Conservation (phyloP, 2,888 invertebrate species). For the Athrips mouffetella region DNA sequence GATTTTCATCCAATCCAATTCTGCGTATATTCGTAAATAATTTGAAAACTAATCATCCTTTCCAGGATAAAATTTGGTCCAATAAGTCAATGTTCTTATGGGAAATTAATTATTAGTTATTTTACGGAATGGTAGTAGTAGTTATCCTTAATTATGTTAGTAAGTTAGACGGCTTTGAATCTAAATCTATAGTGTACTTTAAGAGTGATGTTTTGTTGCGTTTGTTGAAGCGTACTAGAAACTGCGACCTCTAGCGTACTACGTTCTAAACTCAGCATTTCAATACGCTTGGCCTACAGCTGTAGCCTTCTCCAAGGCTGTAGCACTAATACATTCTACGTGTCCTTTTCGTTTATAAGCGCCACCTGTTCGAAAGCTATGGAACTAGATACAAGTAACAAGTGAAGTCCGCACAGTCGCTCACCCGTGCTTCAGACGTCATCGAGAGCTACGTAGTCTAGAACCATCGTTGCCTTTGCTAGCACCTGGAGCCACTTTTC, state of each 20-base stretch:
- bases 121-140: slow-evolving; percentile 44
- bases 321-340: no score
- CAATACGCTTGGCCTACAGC: no score
- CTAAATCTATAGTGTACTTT: slow-evolving; percentile 17
- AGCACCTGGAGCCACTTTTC: slow-evolving; percentile 37
- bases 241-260: background rate
- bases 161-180: slow-evolving; percentile 17
- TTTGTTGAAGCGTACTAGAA: slow-evolving; percentile 24
- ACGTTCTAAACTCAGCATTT: background rate
- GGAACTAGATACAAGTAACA: background rate
- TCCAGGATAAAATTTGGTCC: background rate
- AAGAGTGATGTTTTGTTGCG: slow-evolving; percentile 7
- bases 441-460: slow-evolving; percentile 75
- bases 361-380: background rate
- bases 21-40: no score
- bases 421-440: slow-evolving; percentile 36
- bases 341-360: background rate
- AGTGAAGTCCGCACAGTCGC: background rate
- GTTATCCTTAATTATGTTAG: slow-evolving; percentile 24
- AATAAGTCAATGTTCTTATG: slow-evolving; percentile 10
- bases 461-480: slow-evolving; percentile 49
- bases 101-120: slow-evolving; percentile 23
- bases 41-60: no score
- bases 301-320: no score
- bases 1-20: no score